Evolutionary conservation across 2,113 vertebrate species (phyloP).

Genomic region (Rhineura floridana): DNA sequence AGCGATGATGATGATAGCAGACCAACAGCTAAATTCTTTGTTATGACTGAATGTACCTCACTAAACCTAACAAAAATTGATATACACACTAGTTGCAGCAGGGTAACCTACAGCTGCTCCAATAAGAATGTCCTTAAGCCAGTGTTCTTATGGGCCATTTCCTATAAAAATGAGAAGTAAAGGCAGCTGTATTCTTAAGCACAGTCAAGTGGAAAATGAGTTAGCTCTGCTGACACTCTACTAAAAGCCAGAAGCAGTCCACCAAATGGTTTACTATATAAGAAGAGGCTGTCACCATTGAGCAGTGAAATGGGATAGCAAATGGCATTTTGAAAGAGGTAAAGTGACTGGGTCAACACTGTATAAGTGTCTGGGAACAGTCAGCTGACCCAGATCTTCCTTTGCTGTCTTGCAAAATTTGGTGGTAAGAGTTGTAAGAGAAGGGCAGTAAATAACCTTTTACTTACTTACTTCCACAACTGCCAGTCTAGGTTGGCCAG

Average conservation of each 20-base stretch:
- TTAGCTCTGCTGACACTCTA: constrained; percentile 1
- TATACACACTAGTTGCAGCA: constrained; percentile 24
- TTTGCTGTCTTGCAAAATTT: neutral
- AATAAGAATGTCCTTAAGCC: neutral
- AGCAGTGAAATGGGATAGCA: neutral
- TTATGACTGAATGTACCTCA: constrained; percentile 21
- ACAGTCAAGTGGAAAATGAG: constrained; percentile 10
- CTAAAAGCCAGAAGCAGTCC: neutral
- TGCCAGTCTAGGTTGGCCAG: too few species aligned
- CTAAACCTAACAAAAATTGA: constrained; percentile 10
- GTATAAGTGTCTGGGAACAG: neutral
- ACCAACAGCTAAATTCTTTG: constrained; percentile 27
- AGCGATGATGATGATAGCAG: too few species aligned
- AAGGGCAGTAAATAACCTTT: too few species aligned
- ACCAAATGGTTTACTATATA: neutral
- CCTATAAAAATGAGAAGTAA: constrained; percentile 30
- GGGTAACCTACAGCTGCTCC: constrained; percentile 21
- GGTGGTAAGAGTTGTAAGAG: neutral
- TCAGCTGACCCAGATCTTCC: neutral
- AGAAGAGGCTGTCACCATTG: neutral
- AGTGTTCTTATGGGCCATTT: neutral
- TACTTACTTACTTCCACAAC: too few species aligned
- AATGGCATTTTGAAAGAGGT: neutral
- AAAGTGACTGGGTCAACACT: neutral
- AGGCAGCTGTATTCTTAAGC: neutral